These are phyloP conservation scores for Numida meleagris DNA, from an alignment of 2,113 vertebrate species.

Conservation along the genomic window DNA sequence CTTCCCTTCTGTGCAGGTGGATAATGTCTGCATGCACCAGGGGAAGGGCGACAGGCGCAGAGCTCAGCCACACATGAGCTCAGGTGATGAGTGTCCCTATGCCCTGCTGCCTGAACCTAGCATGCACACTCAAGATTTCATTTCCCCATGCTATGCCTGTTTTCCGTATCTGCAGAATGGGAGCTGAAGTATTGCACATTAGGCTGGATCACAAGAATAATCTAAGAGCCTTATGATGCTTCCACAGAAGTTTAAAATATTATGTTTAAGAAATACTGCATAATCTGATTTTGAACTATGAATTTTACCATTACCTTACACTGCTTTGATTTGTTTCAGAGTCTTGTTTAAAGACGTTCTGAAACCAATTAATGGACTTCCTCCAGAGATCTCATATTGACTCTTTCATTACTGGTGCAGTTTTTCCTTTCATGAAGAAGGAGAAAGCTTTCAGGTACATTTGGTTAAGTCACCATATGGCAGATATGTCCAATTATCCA, in stretches of 20 bases:
- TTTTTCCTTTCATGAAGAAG: background rate
- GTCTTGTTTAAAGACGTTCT: background rate
- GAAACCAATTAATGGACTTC: background rate
- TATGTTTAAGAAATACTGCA: background rate
- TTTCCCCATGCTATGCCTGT: background rate
- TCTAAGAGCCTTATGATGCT: background rate
- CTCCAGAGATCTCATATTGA: background rate
- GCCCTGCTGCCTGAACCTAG: background rate
- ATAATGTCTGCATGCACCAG: background rate
- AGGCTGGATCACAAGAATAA: background rate
- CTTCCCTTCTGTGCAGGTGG: background rate
- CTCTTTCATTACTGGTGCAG: background rate
- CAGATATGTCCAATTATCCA: background rate
- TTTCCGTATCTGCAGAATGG: background rate
- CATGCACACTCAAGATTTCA: background rate
- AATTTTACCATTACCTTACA: background rate
- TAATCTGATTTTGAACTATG: conserved; percentile 13
- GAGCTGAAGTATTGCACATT: background rate
- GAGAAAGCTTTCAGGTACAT: background rate
- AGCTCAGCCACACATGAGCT: background rate
- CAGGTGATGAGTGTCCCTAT: background rate
- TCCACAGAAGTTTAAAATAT: background rate
- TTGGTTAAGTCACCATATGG: background rate
- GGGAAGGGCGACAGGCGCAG: background rate
- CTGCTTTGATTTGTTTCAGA: background rate